phyloP scores from a whole-genome alignment of 2,797 vertebrate species.

The Triplophysa bombifrons region DNA sequence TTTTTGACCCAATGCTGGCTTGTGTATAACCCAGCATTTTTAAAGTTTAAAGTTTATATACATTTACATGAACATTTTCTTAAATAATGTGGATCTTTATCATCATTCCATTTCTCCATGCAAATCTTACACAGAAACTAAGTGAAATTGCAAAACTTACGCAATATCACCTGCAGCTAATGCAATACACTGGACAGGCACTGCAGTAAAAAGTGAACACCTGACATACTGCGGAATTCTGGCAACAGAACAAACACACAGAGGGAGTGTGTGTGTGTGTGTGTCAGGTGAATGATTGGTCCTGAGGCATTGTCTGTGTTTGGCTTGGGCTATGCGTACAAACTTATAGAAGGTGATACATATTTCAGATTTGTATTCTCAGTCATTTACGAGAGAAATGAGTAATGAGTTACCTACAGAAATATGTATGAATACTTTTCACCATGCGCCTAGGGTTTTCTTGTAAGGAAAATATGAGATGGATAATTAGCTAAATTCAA shows the following conservation, averaged over 20 bases:
- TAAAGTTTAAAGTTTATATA: background rate
- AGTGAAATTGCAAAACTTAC: conserved; percentile 14
- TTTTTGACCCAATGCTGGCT: too few species aligned
- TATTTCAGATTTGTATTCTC: conserved; percentile 31
- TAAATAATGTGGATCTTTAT: background rate
- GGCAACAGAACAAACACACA: conserved; percentile 19
- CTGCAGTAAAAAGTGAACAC: conserved; percentile 26
- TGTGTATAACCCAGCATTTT: too few species aligned
- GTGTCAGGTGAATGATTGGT: conserved; percentile 24
- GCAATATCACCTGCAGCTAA: conserved; percentile 32
- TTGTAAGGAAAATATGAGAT: conserved; percentile 7
- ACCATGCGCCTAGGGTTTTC: background rate
- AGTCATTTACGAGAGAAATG: conserved; percentile 9
- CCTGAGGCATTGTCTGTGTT: conserved; percentile 29
- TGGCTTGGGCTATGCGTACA: background rate
- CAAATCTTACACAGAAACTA: background rate
- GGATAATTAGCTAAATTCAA: background rate
- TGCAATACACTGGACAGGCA: conserved; percentile 29
- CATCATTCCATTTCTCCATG: background rate
- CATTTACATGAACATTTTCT: background rate
- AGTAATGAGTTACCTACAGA: conserved; percentile 24
- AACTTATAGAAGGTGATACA: conserved; percentile 10
- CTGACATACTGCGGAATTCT: conserved; percentile 37
- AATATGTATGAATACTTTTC: conserved; percentile 15
- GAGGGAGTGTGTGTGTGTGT: background rate